Base-by-base conservation (phyloP, 2,888 invertebrate species). In the Archaeoteleia sp. region DNA sequence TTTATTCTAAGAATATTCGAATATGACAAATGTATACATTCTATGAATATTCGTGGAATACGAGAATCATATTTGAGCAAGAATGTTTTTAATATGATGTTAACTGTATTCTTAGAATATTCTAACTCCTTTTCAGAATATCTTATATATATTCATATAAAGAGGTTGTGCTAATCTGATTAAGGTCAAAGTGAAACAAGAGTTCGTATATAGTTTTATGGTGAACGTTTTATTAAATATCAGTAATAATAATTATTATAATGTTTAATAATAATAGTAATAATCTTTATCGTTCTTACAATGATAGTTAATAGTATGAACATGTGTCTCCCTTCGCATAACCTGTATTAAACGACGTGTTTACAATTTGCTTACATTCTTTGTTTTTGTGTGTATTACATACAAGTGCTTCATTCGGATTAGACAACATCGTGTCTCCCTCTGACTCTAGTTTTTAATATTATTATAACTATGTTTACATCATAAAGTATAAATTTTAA, bases 211-310 rank as follows among this genome's bases (percentile, higher is more conserved):
- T 8, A 40, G 7, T 58, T 68, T 70, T 66, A 62, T 70, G 74
- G 77, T 81, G 79, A 79, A 81, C 77, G 65, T 78, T 80, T 81
- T 80, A 81, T 81, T 80, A 73, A 76, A 76, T 78, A 78, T 79
- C 75, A 78, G 74, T 77, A 77, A 74, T 78, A 78, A 77, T 77
- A 73, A 76, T 78, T 74, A 74, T 75, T 71, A 65, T 77, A 70
- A 74, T 70, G 63, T n/a, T n/a, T n/a, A n/a, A 72, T 77, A 69
- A 72, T 73, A 68, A 70, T 77, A 70, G 69, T 75, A 67, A 74
- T 75, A 66, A 70, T 73, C 68, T 69, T 60, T 67, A 68, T 71
- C 67, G 43, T 66, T 71, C 67, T 73, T 72, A 75, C 55, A 71
- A 71, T 74, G 71, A 73, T 74, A 74, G 63, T 74, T 63, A 69